Percentiles rank a stretch among this genome's conserved stretches.
Conservation (phyloP, 2,888 invertebrate genomes). For the Euzetes globulus region DNA sequence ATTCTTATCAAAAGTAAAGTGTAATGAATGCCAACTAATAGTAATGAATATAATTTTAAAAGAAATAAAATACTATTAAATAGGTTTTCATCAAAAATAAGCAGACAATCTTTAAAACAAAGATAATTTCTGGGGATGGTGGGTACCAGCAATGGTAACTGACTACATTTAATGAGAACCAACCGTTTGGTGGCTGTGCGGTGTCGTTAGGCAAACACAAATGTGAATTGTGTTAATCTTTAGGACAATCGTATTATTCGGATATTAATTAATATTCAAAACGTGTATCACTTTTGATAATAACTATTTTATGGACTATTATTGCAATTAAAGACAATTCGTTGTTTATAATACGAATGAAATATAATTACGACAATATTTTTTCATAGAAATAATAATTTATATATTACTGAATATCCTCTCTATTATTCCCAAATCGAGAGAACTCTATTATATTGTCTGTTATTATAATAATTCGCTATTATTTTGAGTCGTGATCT, state of each 20-base stretch:
- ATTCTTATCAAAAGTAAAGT: not conserved
- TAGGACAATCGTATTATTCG: not conserved
- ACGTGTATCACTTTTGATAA: constrained; percentile 19
- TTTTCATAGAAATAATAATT: not conserved
- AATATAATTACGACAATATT: constrained; percentile 3
- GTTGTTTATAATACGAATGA: not conserved
- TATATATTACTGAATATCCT: not conserved
- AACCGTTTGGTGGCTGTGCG: too few relatives aligned
- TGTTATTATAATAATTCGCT: not conserved
- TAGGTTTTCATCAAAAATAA: not conserved
- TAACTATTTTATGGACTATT: not conserved
- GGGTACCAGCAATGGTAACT: too few relatives aligned
- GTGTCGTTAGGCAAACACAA: not conserved
- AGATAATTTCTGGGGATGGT: not conserved
- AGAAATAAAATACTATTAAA: not conserved
- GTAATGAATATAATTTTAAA: not conserved
- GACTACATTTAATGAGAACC: too few relatives aligned
- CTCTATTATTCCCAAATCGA: not conserved
- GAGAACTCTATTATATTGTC: not conserved
- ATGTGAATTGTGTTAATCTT: constrained; percentile 12
- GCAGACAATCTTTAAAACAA: not conserved
- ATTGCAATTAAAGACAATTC: constrained; percentile 10
- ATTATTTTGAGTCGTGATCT: not conserved
- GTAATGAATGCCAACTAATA: not conserved
- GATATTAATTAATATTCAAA: constrained; percentile 14